A percentile compares a stretch with the other conserved stretches of the same genome.
These are phyloP conservation scores for Carettochelys insculpta DNA, from an alignment of 2,113 vertebrate species.

Conservation along the genomic window DNA sequence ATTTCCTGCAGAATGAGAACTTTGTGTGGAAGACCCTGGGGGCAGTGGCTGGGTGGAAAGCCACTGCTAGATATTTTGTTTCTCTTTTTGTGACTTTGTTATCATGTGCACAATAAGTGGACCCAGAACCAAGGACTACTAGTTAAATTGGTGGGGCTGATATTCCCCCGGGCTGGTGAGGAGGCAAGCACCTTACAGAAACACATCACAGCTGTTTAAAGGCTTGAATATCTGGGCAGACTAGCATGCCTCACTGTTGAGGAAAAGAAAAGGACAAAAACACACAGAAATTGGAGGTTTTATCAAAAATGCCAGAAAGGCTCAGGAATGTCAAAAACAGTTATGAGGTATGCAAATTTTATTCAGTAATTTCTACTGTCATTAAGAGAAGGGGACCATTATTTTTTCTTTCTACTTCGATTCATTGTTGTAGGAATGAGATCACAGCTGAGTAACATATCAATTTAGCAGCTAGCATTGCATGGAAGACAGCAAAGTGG, in stretches of 20 bases:
- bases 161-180: neutral
- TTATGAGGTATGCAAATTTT: neutral
- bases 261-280: neutral
- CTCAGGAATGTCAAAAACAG: neutral
- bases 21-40: neutral
- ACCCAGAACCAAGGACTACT: neutral
- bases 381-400: neutral
- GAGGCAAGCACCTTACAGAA: neutral
- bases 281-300: neutral
- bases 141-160: neutral
- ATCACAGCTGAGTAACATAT: neutral
- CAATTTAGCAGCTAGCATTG: neutral
- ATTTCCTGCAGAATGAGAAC: neutral
- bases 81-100: too few species aligned
- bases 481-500: neutral
- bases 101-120: neutral
- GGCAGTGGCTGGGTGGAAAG: neutral
- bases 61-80: neutral
- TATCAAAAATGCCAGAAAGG: neutral
- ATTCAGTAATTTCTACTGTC: neutral
- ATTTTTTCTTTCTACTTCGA: neutral
- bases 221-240: neutral
- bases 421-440: neutral
- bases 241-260: neutral
- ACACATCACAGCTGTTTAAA: neutral